Evolutionary conservation across 2,797 vertebrate species (phyloP), one percentile per base, ranked within the genome.

Genomic region (Columba guinea): DNA sequence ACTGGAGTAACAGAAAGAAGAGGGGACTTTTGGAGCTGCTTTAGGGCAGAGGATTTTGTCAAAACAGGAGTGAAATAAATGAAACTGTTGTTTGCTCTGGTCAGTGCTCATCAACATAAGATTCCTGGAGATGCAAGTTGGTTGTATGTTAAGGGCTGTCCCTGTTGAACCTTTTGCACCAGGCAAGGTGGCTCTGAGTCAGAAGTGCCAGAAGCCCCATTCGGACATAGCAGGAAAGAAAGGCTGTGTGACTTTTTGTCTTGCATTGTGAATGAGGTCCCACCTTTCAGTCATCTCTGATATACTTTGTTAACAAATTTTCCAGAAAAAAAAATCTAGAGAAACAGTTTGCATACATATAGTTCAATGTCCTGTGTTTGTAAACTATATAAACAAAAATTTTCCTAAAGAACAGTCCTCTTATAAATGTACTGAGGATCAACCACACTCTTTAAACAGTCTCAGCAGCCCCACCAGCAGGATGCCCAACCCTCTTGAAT

Each of bases 401-500:
- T 75, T 88, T 86, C 49, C 22, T 86, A 68, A 86, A 83, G 53
- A 85, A 71, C 10, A 71, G 15, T 22, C 55, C n/a, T 86, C 34
- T 69, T 80, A 21, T 73, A 85, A 79, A 41, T 5, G 9, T 28
- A 2, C 63, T 1, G 13, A 44, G 22, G 60, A 83, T 68, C 48
- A 68, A 53, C 30, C 84, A 56, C 74, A 30, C 22, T 94, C 37
- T 80, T 87, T 67, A 56, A 80, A 77, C 8, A 69, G 27, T 44
- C 69, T 95, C 82, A 96, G 88, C 77, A 92, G 73, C 62, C 88
- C 78, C 63, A 87, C n/a, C 58, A 95, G 77, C 64, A 95, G 74
- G 67, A 35, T 78, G 55, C 46, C 65, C 46, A 95, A 21, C 22
- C 37, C 64, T 83, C 5, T 16, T 30, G 55, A 84, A 77, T 35